Evolutionary conservation across 2,797 vertebrate genomes (phyloP), one percentile per base, ranked within the genome.

Genomic region (Mormyrus hasselquistii): DNA sequence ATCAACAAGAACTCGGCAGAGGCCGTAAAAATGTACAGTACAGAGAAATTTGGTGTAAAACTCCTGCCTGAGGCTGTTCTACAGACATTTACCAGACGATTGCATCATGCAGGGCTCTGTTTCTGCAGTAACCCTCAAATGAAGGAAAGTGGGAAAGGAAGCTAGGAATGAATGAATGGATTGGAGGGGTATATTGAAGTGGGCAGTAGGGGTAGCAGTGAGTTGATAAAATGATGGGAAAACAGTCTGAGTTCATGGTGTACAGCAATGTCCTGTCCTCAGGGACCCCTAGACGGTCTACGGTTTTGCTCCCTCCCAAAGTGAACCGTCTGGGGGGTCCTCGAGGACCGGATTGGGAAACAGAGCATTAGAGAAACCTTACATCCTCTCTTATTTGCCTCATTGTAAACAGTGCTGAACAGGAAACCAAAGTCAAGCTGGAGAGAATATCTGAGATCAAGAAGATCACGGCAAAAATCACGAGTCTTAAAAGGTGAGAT

Each of bases 361-460:
- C 9, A 19, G 73, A 76, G 34, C 73, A 41, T 76, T 76, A 76
- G 34, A 76, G 16, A 76, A 79, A 44, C 8, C 22, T 22, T 53
- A 29, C 50, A 22, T 87, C 87, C 25, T 83, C 29, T 87, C 69
- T 57, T 34, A 10, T 65, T 1, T 44, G 57, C 9, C 34, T 88
- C 16, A 90, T 87, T 34, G 57, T 16, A 25, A 83, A 44, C 90
- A 99, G 98, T 88, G 97, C 96, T 47, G 97, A 97, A 91, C 96
- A 89, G 90, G 98, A 98, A 92, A 95, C 94, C 1, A 96, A 96
- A 92, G 92, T 93, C 19, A 97, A 97, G 90, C 91, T 94, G 90
- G 96, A 98, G 92, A 98, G 96, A 93, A 92, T 94, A 7, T 44
- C 86, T 0, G 96, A 97, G 92, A 96, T 97, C 88, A 96, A 94